phyloP scores from a whole-genome alignment of 2,888 invertebrate genomes.

The Rutpela maculata region DNA sequence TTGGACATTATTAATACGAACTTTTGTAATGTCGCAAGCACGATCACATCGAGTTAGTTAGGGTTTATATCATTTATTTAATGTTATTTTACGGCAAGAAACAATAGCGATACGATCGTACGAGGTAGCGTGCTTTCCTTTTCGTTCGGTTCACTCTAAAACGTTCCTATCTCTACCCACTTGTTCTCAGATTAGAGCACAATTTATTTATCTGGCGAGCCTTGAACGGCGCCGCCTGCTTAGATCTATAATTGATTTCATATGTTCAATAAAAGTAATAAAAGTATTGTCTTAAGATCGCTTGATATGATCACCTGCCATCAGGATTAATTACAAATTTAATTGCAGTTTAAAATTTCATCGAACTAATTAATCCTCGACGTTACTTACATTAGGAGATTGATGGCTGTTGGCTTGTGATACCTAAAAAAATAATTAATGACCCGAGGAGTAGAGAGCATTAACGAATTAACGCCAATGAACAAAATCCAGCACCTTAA shows the following conservation, averaged over 20 bases:
- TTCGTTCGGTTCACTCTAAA: constrained; percentile 30
- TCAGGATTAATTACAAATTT: constrained; percentile 45
- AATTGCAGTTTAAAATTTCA: constrained; percentile 37
- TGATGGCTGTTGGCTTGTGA: not conserved
- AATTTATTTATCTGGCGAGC: constrained; percentile 61
- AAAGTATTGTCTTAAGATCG: constrained; percentile 42
- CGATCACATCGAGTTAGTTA: constrained; percentile 30
- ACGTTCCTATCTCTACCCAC: constrained; percentile 57
- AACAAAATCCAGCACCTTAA: not conserved
- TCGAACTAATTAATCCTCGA: constrained; percentile 19
- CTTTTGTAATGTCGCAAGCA: constrained; percentile 47
- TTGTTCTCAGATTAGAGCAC: constrained; percentile 58
- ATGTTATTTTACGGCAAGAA: constrained; percentile 20
- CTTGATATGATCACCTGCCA: constrained; percentile 48
- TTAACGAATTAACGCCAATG: not conserved
- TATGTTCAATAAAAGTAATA: constrained; percentile 58
- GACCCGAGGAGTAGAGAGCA: not conserved
- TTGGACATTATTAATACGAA: constrained; percentile 41
- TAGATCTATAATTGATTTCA: constrained; percentile 65
- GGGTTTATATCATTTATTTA: constrained; percentile 32
- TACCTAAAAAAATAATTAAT: not conserved
- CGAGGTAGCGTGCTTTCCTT: constrained; percentile 24
- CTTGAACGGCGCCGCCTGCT: constrained; percentile 67
- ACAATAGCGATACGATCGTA: constrained; percentile 21
- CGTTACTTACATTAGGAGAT: not conserved